A percentile compares a stretch with the other conserved stretches of the same genome.
Evolutionary conservation across 2,113 vertebrate genomes (phyloP).

Genomic region (Petroica traversi): DNA sequence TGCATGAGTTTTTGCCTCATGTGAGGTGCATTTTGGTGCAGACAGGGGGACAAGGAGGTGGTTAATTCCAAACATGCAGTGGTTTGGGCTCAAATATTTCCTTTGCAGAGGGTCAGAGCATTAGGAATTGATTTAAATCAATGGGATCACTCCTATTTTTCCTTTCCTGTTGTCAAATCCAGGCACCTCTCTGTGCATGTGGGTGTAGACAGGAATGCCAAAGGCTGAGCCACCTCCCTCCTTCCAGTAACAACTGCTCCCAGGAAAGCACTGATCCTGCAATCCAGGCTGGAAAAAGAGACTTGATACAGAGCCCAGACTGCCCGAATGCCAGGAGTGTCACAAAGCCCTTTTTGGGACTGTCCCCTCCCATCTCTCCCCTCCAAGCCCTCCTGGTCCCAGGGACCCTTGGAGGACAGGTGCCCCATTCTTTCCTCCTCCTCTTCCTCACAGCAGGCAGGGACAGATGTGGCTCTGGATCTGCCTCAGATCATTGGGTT

Average conservation of each 20-base stretch:
- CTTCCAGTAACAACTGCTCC: conserved; percentile 11
- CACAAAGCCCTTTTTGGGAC: neutral
- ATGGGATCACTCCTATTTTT: neutral
- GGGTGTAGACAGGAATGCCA: neutral
- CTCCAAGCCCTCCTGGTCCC: neutral
- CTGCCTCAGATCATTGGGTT: conserved; percentile 9
- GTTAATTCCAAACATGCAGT: neutral
- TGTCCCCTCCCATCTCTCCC: neutral
- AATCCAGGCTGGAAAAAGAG: neutral
- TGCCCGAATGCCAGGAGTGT: neutral
- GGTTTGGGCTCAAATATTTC: neutral
- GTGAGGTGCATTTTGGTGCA: neutral
- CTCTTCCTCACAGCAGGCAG: neutral
- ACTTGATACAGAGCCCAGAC: conserved; percentile 5
- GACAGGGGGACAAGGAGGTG: neutral
- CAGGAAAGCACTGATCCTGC: neutral
- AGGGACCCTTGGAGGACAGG: conserved; percentile 12
- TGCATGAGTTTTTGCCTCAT: neutral
- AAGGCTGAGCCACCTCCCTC: neutral
- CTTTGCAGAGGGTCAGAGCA: neutral
- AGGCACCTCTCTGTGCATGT: fast-evolving
- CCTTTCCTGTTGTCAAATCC: neutral
- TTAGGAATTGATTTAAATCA: neutral
- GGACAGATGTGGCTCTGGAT: conserved; percentile 53
- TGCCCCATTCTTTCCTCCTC: conserved; percentile 32